phyloP scores from a whole-genome alignment of 2,797 vertebrate genomes.

The Rhinoraja longicauda region DNA sequence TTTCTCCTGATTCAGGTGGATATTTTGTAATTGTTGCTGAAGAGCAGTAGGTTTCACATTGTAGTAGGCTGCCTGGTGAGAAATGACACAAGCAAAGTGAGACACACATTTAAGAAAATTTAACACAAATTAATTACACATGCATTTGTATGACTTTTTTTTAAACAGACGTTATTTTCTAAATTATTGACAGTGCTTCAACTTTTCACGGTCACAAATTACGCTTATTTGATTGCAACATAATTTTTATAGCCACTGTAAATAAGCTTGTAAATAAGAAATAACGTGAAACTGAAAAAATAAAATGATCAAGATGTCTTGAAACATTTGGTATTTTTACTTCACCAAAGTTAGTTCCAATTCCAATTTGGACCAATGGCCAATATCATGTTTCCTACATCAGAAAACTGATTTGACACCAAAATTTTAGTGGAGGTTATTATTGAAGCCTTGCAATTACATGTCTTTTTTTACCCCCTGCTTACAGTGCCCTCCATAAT shows the following conservation, averaged over 20 bases:
- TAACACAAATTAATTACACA: background rate
- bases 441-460: too few relatives aligned
- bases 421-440: too few relatives aligned
- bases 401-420: too few relatives aligned
- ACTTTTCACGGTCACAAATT: background rate
- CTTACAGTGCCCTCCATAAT: too few relatives aligned
- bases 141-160: background rate
- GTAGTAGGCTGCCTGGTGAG: slow-evolving; percentile 79
- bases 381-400: too few relatives aligned
- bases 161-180: background rate
- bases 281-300: background rate
- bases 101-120: background rate
- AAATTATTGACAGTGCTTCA: background rate
- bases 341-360: too few relatives aligned
- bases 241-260: background rate
- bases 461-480: too few relatives aligned
- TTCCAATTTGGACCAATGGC: too few relatives aligned
- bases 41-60: slow-evolving; percentile 75
- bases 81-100: background rate
- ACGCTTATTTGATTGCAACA: background rate
- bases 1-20: slow-evolving; percentile 72
- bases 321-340: background rate
- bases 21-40: slow-evolving; percentile 77
- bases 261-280: background rate
- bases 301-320: background rate